These are phyloP conservation scores for Ophonus ardosiacus DNA, from an alignment of 2,888 invertebrate genomes.

Conservation along the genomic window DNA sequence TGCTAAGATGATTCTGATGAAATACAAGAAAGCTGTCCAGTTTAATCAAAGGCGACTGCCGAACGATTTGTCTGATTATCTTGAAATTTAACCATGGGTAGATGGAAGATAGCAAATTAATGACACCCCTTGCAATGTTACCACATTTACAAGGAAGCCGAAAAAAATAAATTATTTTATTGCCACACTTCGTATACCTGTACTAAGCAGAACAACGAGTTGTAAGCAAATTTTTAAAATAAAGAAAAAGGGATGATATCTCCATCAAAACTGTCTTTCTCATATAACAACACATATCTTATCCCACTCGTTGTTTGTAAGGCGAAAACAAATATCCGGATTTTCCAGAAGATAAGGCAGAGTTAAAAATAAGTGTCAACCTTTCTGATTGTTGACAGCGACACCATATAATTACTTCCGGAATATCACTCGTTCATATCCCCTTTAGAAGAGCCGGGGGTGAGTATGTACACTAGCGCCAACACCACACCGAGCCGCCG, in stretches of 20 bases:
- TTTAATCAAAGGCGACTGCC: too few species aligned
- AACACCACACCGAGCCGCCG: not conserved
- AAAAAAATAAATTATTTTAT: too few species aligned
- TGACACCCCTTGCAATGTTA: too few species aligned
- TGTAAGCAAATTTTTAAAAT: not conserved
- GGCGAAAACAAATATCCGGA: constrained; percentile 43
- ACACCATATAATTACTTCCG: constrained; percentile 49
- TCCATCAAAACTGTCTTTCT: not conserved
- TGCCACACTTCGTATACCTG: too few species aligned
- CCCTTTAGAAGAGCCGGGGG: not conserved
- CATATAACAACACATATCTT: not conserved
- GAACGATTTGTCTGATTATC: too few species aligned
- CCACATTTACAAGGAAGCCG: too few species aligned
- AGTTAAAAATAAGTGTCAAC: constrained; percentile 46
- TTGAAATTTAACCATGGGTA: too few species aligned
- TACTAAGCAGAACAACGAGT: too few species aligned
- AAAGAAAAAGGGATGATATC: not conserved
- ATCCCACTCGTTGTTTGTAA: not conserved
- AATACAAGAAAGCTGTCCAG: too few species aligned
- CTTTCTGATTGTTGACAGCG: constrained; percentile 43
- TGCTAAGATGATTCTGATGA: too few species aligned
- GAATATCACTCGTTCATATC: constrained; percentile 42
- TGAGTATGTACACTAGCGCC: constrained; percentile 18
- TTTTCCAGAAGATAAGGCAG: constrained; percentile 23
- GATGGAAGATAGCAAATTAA: too few species aligned